A percentile compares a stretch with the other conserved stretches of the same genome.
These are phyloP conservation scores for Pseudococcus viburni DNA, from an alignment of 2,888 invertebrate species.

Conservation along the genomic window DNA sequence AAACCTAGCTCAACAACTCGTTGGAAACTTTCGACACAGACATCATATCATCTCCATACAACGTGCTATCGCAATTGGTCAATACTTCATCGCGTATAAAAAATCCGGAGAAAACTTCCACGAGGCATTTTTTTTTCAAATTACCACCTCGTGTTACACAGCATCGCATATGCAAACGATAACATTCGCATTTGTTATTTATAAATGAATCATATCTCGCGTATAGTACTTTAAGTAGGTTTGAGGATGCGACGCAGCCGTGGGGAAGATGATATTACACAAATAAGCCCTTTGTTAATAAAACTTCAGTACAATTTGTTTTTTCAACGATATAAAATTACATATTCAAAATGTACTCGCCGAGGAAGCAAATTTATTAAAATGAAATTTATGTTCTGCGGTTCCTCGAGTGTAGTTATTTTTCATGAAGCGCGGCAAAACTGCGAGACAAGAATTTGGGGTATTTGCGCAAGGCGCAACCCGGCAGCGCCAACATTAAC, in stretches of 20 bases:
- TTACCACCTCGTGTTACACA: slow-evolving; percentile 5
- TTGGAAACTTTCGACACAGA: background rate
- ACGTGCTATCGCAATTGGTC: background rate
- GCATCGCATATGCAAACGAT: slow-evolving; percentile 10
- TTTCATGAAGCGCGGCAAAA: background rate
- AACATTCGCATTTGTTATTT: slow-evolving; percentile 40
- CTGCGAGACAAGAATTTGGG: slow-evolving; percentile 40
- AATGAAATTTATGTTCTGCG: slow-evolving; percentile 35
- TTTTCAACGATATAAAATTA: slow-evolving; percentile 47
- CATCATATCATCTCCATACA: background rate
- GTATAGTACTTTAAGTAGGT: too few relatives aligned
- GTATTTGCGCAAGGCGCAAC: slow-evolving; percentile 2
- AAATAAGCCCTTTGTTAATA: slow-evolving; percentile 29
- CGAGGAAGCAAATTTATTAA: slow-evolving; percentile 25
- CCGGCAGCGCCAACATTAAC: background rate
- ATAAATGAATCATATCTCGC: slow-evolving; percentile 20
- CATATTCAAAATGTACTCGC: slow-evolving; percentile 24
- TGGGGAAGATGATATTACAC: background rate
- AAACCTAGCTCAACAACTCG: background rate
- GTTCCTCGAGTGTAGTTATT: slow-evolving; percentile 10
- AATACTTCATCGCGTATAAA: background rate
- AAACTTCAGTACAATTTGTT: slow-evolving; percentile 28
- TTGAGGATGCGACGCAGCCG: too few relatives aligned
- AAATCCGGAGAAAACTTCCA: background rate
- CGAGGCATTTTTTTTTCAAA: slow-evolving; percentile 11